Base-by-base conservation (phyloP, 2,797 vertebrate genomes). In the Delichon dasypus region DNA sequence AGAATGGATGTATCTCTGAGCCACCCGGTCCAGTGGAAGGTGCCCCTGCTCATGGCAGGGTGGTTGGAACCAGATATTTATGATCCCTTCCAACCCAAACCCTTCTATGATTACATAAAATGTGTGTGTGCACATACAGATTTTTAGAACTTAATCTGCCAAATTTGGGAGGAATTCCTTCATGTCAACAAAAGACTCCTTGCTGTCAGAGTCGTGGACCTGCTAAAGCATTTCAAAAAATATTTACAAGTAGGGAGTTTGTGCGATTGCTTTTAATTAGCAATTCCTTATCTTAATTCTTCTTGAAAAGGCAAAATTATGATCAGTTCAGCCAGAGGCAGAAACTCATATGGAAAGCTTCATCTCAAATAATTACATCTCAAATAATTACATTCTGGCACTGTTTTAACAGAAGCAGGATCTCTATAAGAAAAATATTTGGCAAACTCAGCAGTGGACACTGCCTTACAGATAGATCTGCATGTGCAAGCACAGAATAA, bases 151-250 rank as follows among this genome's bases (percentile, higher is more conserved):
- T 65, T 76, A 60, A 65, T 67, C 13, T 53, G 19, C 3, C 55
- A 79, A 36, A 50, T 85, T 50, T 72, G 68, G 38, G 50, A 85
- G 32, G 11, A 80, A 77, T 95, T 90, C 38, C n/a, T 79, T 93
- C 58, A 47, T 12, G 25, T 61, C 53, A 89, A 25, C 25, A 54
- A n/a, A 89, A 85, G 34, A 27, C 9, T 61, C 10, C 17, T 76
- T 61, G 8, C 30, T 90, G 30, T 74, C 47, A 74, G 21, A 67
- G 68, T 57, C 38, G 51, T 0, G 4, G 40, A 20, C 16, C 5
- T 17, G 47, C 26, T 77, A 48, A 71, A 93, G 2, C 6, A 55
- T 79, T 65, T 89, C 32, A 66, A 42, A 23, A 85, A 17, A 16
- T 16, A 45, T 34, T 25, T 91, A n/a, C 10, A 61, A 94, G 58